Evolutionary conservation across 2,888 invertebrate species (phyloP).

Genomic region (Stictocephala bisonia): DNA sequence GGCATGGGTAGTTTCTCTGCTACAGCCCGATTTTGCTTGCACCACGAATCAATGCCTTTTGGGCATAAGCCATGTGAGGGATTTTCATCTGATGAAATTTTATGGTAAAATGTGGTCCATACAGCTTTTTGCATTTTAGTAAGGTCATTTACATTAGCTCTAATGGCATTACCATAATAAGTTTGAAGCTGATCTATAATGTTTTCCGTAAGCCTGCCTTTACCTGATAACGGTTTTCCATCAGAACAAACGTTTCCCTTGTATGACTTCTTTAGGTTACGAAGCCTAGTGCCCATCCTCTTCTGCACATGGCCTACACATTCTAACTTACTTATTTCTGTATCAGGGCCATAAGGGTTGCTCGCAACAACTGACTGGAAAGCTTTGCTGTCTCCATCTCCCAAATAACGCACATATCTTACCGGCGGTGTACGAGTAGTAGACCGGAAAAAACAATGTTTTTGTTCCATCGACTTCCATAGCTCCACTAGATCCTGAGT

Average conservation of each 20-base stretch:
- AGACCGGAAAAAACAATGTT: slow-evolving; percentile 48
- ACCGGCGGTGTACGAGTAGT: background rate
- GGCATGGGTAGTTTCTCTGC: background rate
- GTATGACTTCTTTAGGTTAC: background rate
- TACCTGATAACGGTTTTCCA: background rate
- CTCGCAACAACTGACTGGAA: no score
- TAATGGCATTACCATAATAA: slow-evolving; percentile 18
- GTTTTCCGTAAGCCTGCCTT: background rate
- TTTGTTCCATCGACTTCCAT: slow-evolving; percentile 50
- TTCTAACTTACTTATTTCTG: no score
- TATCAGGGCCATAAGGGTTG: no score
- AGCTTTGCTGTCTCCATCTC: no score
- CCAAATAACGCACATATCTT: no score
- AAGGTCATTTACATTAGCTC: slow-evolving; percentile 15
- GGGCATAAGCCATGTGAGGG: slow-evolving; percentile 55
- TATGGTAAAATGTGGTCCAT: slow-evolving; percentile 12
- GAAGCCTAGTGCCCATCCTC: no score
- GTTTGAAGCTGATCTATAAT: slow-evolving; percentile 3
- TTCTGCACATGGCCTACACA: no score
- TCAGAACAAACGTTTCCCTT: slow-evolving; percentile 3
- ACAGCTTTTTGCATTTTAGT: slow-evolving; percentile 7
- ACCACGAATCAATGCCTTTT: slow-evolving; percentile 55
- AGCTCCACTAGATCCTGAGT: slow-evolving; percentile 45
- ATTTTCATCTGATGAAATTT: slow-evolving; percentile 51
- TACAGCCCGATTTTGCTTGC: slow-evolving; percentile 43